Evolutionary conservation across 2,797 vertebrate species (phyloP).

Genomic region (Nyctalus aviator): DNA sequence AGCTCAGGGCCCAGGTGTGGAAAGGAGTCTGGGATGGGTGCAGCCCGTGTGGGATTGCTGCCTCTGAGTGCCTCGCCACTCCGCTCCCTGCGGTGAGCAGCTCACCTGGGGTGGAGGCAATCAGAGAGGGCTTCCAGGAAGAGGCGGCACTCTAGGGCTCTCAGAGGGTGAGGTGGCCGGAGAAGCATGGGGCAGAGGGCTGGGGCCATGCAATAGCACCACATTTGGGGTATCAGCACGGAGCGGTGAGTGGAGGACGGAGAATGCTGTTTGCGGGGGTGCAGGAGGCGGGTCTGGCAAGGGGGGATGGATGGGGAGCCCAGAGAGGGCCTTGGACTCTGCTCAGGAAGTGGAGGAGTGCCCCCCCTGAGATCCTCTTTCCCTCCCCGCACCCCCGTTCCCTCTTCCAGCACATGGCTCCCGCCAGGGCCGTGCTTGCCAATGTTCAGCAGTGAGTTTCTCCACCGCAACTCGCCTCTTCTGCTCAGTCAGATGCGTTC

Average conservation of each 20-base stretch:
- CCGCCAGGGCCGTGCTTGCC: background rate
- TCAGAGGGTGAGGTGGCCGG: background rate
- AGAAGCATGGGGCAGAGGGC: background rate
- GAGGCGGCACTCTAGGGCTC: background rate
- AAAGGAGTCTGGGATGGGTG: background rate
- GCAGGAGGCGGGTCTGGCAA: background rate
- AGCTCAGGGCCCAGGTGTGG: background rate
- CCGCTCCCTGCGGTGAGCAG: background rate
- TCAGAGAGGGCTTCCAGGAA: background rate
- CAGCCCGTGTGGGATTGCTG: background rate
- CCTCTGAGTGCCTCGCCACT: background rate
- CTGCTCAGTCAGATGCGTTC: constrained; percentile 80
- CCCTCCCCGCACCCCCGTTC: background rate
- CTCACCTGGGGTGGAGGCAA: background rate
- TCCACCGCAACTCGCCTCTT: constrained; percentile 66
- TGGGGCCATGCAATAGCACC: background rate
- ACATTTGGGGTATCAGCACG: background rate
- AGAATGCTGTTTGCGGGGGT: background rate
- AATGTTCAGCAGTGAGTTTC: constrained; percentile 61
- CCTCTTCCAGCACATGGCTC: background rate
- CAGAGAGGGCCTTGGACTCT: background rate
- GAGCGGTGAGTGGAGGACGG: background rate
- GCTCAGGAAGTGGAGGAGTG: background rate
- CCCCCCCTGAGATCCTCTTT: background rate
- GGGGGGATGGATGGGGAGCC: background rate